Conservation (phyloP, 2,113 vertebrate genomes). For the Microcebus murinus region DNA sequence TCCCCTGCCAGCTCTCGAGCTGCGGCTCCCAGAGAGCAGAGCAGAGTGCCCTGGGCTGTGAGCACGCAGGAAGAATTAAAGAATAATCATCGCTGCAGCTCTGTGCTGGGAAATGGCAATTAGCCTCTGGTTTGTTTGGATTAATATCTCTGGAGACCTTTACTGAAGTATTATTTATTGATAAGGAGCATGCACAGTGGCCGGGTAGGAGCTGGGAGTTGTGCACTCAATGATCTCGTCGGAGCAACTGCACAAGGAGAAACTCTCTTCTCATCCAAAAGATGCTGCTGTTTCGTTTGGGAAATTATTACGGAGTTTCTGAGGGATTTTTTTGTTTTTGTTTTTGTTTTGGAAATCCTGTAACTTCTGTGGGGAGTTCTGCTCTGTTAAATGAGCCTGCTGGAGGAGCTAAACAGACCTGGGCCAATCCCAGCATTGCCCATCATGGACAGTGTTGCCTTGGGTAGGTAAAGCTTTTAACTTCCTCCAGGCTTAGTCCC, state of each 20-base stretch:
- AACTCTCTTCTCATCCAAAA: not conserved
- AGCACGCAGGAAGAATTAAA: not conserved
- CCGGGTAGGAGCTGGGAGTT: not conserved
- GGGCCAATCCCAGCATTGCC: not conserved
- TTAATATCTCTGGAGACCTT: conserved; percentile 46
- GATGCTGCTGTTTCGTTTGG: not conserved
- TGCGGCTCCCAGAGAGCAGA: not conserved
- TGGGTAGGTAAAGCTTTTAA: not conserved
- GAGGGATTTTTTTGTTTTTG: not conserved
- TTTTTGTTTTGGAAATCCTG: not conserved
- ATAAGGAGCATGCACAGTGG: not conserved
- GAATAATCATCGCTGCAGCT: not conserved
- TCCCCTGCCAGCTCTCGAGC: not conserved
- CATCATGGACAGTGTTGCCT: not conserved
- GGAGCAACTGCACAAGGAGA: fast-evolving
- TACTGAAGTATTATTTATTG: conserved; percentile 21
- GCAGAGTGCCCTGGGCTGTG: not conserved
- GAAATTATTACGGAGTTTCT: not conserved
- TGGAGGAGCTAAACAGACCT: not conserved
- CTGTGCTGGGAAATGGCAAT: not conserved
- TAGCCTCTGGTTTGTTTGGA: conserved; percentile 41
- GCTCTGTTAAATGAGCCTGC: not conserved
- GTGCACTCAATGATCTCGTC: fast-evolving
- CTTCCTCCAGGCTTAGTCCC: not conserved
- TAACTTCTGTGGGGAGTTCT: not conserved